Evolutionary conservation across 2,113 vertebrate genomes (phyloP).

Genomic region (Struthidea cinerea): DNA sequence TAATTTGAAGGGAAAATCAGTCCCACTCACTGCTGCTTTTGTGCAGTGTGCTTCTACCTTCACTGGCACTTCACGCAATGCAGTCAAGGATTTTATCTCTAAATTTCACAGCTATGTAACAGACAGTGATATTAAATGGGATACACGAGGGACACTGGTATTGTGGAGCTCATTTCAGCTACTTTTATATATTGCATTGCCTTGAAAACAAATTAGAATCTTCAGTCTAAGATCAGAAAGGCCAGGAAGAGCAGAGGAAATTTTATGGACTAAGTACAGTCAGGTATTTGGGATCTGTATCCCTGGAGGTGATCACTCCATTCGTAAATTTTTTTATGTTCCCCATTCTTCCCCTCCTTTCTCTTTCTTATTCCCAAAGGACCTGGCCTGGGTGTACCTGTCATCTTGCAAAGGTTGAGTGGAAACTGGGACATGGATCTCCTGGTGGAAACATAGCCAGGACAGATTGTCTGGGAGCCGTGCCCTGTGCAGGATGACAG

Average conservation of each 20-base stretch:
- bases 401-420: neutral
- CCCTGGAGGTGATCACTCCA: neutral
- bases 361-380: neutral
- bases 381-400: neutral
- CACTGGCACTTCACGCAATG: neutral
- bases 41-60: neutral
- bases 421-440: accelerated
- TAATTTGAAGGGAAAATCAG: neutral
- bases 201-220: neutral
- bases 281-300: neutral
- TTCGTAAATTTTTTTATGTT: neutral
- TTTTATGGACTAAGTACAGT: neutral
- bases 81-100: neutral
- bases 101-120: neutral
- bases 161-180: neutral
- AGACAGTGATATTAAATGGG: neutral
- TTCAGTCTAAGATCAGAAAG: neutral
- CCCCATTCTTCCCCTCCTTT: neutral
- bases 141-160: neutral
- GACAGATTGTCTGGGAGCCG: neutral
- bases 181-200: neutral
- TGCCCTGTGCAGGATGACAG: neutral
- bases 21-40: neutral
- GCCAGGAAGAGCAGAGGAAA: neutral
- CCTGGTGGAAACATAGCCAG: neutral